These are phyloP conservation scores for Umimayanthus chanpuru DNA, from an alignment of 92 coral and sea anemone genomes.

Conservation along the genomic window DNA sequence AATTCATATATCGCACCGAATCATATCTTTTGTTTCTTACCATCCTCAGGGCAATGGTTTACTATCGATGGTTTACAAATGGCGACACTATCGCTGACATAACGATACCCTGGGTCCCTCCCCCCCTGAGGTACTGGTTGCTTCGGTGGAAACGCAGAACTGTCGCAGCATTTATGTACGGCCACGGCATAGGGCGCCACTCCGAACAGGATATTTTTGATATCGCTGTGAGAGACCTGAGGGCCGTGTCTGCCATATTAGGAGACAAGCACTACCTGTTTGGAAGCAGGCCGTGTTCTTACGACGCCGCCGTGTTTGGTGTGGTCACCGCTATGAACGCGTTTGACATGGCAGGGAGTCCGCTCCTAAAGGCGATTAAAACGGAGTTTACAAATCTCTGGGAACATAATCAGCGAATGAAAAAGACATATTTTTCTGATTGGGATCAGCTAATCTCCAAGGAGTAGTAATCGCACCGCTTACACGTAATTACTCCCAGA, in stretches of 20 bases:
- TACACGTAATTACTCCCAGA: too few species aligned
- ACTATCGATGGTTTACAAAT: constrained; percentile 8
- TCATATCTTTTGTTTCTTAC: neutral
- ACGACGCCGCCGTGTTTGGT: constrained; percentile 72
- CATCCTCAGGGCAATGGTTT: constrained; percentile 16
- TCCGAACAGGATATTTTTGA: constrained; percentile 65
- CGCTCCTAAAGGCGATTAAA: constrained; percentile 62
- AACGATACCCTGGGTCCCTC: neutral
- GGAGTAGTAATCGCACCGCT: neutral
- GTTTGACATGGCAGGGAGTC: constrained; percentile 61
- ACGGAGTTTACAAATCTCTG: constrained; percentile 65
- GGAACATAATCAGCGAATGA: constrained; percentile 62
- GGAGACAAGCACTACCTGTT: constrained; percentile 69
- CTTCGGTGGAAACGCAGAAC: neutral
- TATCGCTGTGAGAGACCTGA: constrained; percentile 68
- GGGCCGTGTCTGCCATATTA: constrained; percentile 61
- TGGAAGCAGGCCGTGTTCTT: constrained; percentile 67
- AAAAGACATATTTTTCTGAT: constrained; percentile 68
- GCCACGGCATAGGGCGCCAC: constrained; percentile 81
- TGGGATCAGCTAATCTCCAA: constrained; percentile 67
- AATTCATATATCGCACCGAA: neutral
- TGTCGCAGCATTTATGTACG: neutral
- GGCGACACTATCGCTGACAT: neutral
- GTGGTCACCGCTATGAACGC: constrained; percentile 55
- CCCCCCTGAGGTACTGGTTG: neutral